A percentile compares a stretch with the other conserved stretches of the same genome.
These are phyloP conservation scores for Sebastes wilsoni DNA, from an alignment of 2,797 vertebrate genomes.

Conservation along the genomic window DNA sequence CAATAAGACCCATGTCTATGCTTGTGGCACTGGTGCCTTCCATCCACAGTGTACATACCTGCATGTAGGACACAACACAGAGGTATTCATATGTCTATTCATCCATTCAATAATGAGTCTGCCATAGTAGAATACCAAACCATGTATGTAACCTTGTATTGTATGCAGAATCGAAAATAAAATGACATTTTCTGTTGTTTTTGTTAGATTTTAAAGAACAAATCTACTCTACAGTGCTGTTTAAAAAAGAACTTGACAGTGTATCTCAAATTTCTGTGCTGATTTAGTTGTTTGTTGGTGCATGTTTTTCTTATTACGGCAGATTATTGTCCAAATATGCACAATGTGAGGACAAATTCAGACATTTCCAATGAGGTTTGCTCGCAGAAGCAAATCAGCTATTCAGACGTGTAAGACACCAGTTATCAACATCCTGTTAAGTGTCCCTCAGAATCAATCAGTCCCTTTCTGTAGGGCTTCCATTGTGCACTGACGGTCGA, in stretches of 20 bases:
- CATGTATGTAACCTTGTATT: fast-evolving
- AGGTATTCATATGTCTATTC: slow-evolving; percentile 19
- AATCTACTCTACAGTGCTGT: background rate
- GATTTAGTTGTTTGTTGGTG: background rate
- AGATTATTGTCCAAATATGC: background rate
- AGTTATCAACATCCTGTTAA: background rate
- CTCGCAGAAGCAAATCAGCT: background rate
- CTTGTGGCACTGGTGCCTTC: slow-evolving; percentile 88
- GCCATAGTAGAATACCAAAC: background rate
- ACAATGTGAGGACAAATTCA: background rate
- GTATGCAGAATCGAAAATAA: background rate
- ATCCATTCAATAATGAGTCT: background rate
- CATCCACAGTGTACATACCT: slow-evolving; percentile 86
- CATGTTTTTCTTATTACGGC: background rate
- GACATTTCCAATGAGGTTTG: background rate
- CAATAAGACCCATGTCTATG: slow-evolving; percentile 87
- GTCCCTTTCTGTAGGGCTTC: background rate
- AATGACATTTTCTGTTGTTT: too few relatives aligned
- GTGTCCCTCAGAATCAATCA: background rate
- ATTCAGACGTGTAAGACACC: background rate
- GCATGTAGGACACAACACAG: slow-evolving; percentile 61
- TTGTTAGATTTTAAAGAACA: too few relatives aligned
- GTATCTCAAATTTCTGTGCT: background rate
- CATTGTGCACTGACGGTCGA: background rate
- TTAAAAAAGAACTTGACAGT: background rate